phyloP scores from a whole-genome alignment of 2,113 vertebrate genomes.

The Meleagris gallopavo region DNA sequence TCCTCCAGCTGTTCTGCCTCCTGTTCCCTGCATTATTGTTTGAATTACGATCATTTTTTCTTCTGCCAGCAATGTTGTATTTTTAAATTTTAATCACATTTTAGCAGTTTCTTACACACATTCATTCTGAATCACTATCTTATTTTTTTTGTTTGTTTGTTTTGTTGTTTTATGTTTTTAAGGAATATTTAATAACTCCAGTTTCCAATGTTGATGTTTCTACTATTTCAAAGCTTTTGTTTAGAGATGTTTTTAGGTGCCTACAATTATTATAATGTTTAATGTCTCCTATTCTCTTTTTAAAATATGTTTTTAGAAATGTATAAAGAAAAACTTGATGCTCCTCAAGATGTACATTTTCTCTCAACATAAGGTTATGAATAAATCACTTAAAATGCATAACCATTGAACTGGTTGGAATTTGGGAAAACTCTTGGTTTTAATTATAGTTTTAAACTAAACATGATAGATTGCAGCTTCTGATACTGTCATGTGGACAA shows the following conservation, averaged over 20 bases:
- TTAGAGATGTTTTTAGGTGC: background rate
- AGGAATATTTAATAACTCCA: background rate
- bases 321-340: background rate
- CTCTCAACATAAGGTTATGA: background rate
- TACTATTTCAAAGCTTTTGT: background rate
- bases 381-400: background rate
- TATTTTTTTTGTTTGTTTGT: background rate
- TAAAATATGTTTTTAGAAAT: background rate
- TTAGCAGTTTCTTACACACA: background rate
- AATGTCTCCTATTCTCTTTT: background rate
- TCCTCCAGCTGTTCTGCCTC: background rate
- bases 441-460: background rate
- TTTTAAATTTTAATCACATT: slow-evolving; percentile 31
- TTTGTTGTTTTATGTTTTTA: background rate
- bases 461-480: background rate
- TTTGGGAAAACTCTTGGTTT: background rate
- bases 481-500: background rate
- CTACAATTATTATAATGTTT: background rate
- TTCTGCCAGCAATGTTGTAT: background rate
- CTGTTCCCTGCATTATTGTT: background rate
- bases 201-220: slow-evolving; percentile 6
- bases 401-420: background rate
- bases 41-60: background rate
- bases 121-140: background rate
- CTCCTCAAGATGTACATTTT: background rate